Percentiles rank a stretch among this genome's conserved stretches.
These are phyloP conservation scores for Xylota sylvarum DNA, from an alignment of 2,888 invertebrate genomes.

Conservation along the genomic window DNA sequence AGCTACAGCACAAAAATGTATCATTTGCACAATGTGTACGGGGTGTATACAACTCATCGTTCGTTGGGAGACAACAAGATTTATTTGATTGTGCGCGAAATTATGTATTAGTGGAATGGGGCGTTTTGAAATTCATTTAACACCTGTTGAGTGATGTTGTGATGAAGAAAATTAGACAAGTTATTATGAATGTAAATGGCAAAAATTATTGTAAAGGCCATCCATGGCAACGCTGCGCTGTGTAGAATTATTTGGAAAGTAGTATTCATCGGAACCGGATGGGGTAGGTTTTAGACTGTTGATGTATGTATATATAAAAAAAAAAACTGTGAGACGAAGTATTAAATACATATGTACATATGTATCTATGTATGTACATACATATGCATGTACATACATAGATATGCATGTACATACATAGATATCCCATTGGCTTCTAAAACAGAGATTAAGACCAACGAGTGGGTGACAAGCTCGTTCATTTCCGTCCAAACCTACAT, in stretches of 20 bases:
- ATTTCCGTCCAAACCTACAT: too few species aligned
- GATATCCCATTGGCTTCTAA: too few species aligned
- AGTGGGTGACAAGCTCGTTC: too few species aligned
- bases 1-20: slow-evolving; percentile 3
- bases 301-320: not conserved
- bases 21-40: slow-evolving; percentile 13
- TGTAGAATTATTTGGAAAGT: not conserved
- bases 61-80: not conserved
- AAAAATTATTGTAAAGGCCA: slow-evolving; percentile 5
- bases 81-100: slow-evolving; percentile 27
- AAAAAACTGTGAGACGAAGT: not conserved
- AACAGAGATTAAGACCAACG: too few species aligned
- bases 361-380: not conserved
- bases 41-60: not conserved
- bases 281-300: not conserved
- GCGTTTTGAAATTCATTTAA: slow-evolving; percentile 49
- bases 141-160: slow-evolving; percentile 54
- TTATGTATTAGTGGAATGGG: slow-evolving; percentile 4
- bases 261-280: not conserved
- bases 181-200: slow-evolving; percentile 31
- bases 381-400: too few species aligned
- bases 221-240: not conserved
- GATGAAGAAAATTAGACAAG: slow-evolving; percentile 32
- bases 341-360: too few species aligned
- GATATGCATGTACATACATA: too few species aligned